phyloP scores from a whole-genome alignment of 2,888 invertebrate genomes.

The Capitulum mitella region DNA sequence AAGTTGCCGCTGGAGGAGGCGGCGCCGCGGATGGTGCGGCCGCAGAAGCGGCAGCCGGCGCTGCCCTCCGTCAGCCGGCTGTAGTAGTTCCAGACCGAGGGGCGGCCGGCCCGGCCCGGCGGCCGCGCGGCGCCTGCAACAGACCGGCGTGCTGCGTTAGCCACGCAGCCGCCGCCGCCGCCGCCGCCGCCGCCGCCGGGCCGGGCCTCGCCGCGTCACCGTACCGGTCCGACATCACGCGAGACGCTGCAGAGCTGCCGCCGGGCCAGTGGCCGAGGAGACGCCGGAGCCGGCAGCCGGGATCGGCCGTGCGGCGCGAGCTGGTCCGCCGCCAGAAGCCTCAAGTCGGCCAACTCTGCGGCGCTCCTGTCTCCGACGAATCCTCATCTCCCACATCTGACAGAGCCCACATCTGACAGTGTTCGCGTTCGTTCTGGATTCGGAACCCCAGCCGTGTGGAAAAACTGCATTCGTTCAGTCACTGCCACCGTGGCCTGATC shows the following conservation, averaged over 20 bases:
- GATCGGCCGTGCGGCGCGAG: no score
- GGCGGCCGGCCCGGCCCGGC: conserved; percentile 44
- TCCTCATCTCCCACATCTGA: neutral
- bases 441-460: no score
- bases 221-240: conserved; percentile 21
- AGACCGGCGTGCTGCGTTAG: conserved; percentile 39
- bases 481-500: no score
- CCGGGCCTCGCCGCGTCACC: conserved; percentile 41
- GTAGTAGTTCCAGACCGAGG: conserved; percentile 42
- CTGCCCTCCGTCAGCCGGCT: conserved; percentile 42
- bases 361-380: conserved; percentile 35
- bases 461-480: no score
- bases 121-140: conserved; percentile 41
- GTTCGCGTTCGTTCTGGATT: no score
- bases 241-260: no score
- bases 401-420: no score
- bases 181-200: conserved; percentile 43
- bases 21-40: conserved; percentile 42
- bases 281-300: conserved; percentile 39
- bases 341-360: no score
- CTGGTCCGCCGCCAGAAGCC: no score
- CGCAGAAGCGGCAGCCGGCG: conserved; percentile 42
- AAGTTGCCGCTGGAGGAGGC: conserved; percentile 43
- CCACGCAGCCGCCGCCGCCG: conserved; percentile 41
- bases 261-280: no score